Percentiles rank a stretch among this genome's conserved stretches.
Conservation (phyloP, 1,140 invertebrate genomes). For the Heliconius nattereri region DNA sequence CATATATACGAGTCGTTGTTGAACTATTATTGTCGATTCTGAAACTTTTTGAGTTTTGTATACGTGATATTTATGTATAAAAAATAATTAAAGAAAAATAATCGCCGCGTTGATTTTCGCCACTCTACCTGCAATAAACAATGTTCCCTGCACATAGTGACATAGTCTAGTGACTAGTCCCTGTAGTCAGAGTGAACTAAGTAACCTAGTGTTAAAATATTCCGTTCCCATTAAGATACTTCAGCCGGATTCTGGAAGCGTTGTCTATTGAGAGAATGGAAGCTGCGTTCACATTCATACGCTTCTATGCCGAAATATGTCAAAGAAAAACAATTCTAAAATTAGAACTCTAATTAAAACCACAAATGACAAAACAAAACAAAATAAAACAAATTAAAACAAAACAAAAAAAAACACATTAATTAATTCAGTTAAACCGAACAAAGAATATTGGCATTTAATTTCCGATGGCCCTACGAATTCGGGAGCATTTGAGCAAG, state of each 20-base stretch:
- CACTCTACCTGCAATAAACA: no score
- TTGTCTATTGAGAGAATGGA: no score
- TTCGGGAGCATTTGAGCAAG: slow-evolving; percentile 34
- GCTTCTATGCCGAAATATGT: no score
- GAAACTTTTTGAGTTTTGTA: neutral
- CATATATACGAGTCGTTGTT: slow-evolving; percentile 15
- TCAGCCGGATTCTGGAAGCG: no score
- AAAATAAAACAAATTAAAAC: neutral
- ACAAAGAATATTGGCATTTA: slow-evolving; percentile 29
- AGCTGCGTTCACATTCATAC: no score
- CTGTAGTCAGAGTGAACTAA: no score
- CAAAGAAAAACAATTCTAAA: neutral
- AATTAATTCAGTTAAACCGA: slow-evolving; percentile 5
- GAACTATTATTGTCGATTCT: slow-evolving; percentile 11
- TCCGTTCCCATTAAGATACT: no score
- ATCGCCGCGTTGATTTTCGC: no score
- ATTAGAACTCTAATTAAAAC: neutral
- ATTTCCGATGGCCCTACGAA: slow-evolving; percentile 42
- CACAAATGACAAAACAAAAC: neutral
- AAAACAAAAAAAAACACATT: neutral
- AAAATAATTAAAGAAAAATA: no score
- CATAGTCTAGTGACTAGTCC: no score
- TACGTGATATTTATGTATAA: neutral
- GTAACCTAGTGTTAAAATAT: no score
- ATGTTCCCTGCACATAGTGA: no score